These are phyloP conservation scores for Pseudomyrmex cubaensis DNA, from an alignment of 1,140 invertebrate species.

Conservation along the genomic window DNA sequence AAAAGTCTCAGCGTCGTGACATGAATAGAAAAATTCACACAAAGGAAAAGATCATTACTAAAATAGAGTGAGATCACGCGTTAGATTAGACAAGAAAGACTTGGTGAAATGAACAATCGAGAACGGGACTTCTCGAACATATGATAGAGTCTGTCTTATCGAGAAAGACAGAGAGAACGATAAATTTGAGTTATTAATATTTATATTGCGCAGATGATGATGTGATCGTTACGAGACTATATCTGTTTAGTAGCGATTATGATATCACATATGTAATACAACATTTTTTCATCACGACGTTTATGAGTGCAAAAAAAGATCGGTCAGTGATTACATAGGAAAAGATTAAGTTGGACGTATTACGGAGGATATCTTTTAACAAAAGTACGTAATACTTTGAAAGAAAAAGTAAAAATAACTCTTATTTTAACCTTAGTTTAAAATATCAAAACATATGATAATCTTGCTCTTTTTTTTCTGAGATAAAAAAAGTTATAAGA, in stretches of 20 bases:
- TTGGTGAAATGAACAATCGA: not conserved
- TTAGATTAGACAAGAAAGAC: not conserved
- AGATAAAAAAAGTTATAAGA: too few species aligned
- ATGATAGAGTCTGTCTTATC: not conserved
- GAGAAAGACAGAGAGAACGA: not conserved
- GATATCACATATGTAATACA: not conserved
- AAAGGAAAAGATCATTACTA: not conserved
- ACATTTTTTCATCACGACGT: not conserved
- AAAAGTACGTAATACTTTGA: conserved; percentile 14
- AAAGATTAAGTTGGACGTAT: not conserved
- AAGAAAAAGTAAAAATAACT: too few species aligned
- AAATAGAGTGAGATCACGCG: not conserved
- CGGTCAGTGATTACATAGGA: not conserved
- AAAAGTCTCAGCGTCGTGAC: not conserved
- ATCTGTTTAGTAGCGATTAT: not conserved
- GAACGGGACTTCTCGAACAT: not conserved
- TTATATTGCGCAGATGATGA: not conserved
- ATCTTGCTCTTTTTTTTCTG: too few species aligned
- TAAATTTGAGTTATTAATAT: not conserved
- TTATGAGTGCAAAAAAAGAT: not conserved
- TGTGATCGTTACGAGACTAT: not conserved
- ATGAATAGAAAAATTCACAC: not conserved
- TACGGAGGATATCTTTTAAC: not conserved
- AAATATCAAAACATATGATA: too few species aligned
- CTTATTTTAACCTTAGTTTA: too few species aligned